A percentile compares a stretch with the other conserved stretches of the same genome.
phyloP scores from a whole-genome alignment of 2,797 vertebrate genomes.

The Lithobates sylvaticus region DNA sequence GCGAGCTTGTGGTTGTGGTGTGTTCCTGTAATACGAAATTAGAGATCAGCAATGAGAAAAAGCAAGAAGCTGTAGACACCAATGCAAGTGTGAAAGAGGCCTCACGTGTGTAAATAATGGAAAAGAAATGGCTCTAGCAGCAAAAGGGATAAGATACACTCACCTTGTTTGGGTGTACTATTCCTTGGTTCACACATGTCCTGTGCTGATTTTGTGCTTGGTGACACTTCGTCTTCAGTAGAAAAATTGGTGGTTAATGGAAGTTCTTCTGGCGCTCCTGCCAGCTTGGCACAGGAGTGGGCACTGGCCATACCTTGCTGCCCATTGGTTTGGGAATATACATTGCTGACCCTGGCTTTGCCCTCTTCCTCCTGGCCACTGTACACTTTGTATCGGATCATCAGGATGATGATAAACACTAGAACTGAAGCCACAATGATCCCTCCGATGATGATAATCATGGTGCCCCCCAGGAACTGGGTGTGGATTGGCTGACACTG shows the following conservation, averaged over 20 bases:
- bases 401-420: conserved; percentile 95
- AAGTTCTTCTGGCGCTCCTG: conserved; percentile 33
- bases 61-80: no score
- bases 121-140: no score
- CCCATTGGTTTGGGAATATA: conserved; percentile 56
- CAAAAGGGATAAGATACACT: not conserved
- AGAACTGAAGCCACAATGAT: conserved; percentile 88
- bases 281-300: conserved; percentile 36
- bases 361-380: conserved; percentile 77
- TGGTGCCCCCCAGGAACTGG: conserved; percentile 84
- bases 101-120: no score
- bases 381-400: conserved; percentile 94
- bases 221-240: conserved; percentile 6
- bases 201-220: not conserved
- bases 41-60: no score
- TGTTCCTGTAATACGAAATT: no score
- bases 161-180: conserved; percentile 5
- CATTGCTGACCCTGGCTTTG: conserved; percentile 78
- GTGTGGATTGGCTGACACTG: conserved; percentile 75
- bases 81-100: no score
- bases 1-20: no score
- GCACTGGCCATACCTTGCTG: conserved; percentile 37
- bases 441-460: conserved; percentile 88
- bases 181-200: not conserved
- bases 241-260: conserved; percentile 31